Base-by-base conservation (phyloP, 2,113 vertebrate genomes). In the Ctenodactylus gundi region DNA sequence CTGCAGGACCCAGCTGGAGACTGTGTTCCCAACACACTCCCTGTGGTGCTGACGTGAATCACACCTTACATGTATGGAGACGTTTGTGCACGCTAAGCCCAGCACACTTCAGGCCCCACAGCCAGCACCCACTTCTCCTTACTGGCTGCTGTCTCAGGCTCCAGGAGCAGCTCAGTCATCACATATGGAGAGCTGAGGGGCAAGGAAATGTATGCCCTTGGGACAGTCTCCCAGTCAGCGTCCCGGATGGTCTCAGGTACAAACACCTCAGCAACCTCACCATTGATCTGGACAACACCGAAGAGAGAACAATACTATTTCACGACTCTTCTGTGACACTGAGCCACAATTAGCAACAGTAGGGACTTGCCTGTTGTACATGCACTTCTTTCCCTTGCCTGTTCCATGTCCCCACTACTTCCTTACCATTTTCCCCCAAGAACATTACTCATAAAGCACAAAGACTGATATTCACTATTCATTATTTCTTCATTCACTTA, bases 401-500 rank as follows among this genome's bases (percentile, higher is more conserved):
- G 12, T 31, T 14, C 94, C 84, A 64, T 2, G 46, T 41, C 20
- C 60, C 46, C 49, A 46, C n/a, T 39, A 70, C 41, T 41, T 34
- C 34, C 34, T 49, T 34, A 34, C 20, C 41, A 72, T 83, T 57
- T n/a, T 60, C n/a, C 34, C 77, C 49, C 31, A 76, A 72, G 41
- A 85, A 58, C 25, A 53, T 39, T n/a, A 89, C 14, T 68, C 62
- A 87, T 83, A 91, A 83, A 86, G 49, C 23, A 36, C 46, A 64
- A 10, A 46, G 64, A 60, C 46, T 81, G 23, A n/a, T 58, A 4
- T 75, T 88, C 75, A 46, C 15, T 49, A 90, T 67, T 93, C 23
- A 88, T 76, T 89, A 91, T 13, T 70, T 31, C 70, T 46, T 73
- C 27, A 80, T 55, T 87, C 64, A 49, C 68, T 92, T 60, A 93